phyloP scores from a whole-genome alignment of 2,113 vertebrate species.

The Pachycephala philippinensis region DNA sequence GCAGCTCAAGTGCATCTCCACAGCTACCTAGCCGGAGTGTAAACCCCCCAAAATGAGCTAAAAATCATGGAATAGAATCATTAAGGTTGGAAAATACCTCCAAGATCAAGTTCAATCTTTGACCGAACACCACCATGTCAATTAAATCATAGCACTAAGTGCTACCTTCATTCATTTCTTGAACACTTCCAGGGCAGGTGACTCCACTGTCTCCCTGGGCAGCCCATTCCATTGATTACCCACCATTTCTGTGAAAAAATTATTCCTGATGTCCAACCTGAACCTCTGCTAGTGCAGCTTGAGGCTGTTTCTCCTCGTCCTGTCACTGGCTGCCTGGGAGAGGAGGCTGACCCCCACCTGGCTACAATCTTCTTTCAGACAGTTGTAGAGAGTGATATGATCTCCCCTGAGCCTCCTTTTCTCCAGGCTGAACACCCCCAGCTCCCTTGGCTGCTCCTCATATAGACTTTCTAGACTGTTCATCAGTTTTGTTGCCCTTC shows the following conservation, averaged over 20 bases:
- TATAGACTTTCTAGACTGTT: neutral
- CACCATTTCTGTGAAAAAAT: neutral
- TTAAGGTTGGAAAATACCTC: neutral
- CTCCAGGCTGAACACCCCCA: neutral
- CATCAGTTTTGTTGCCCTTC: neutral
- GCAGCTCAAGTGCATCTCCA: neutral
- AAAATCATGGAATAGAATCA: neutral
- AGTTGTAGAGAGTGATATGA: neutral
- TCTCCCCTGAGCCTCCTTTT: neutral
- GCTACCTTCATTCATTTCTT: neutral
- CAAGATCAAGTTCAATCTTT: neutral
- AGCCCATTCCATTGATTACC: neutral
- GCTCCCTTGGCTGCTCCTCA: neutral
- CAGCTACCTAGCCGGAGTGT: neutral
- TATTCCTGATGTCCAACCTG: neutral
- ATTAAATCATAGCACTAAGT: neutral
- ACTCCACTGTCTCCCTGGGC: neutral
- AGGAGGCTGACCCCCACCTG: neutral
- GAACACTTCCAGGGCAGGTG: neutral
- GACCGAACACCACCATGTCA: neutral
- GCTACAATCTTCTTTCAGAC: neutral
- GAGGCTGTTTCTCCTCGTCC: neutral
- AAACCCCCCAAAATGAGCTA: neutral
- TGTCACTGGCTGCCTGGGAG: neutral
- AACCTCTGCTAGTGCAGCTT: neutral